Conservation (phyloP, 2,888 invertebrate species). For the Octonoba sinensis region DNA sequence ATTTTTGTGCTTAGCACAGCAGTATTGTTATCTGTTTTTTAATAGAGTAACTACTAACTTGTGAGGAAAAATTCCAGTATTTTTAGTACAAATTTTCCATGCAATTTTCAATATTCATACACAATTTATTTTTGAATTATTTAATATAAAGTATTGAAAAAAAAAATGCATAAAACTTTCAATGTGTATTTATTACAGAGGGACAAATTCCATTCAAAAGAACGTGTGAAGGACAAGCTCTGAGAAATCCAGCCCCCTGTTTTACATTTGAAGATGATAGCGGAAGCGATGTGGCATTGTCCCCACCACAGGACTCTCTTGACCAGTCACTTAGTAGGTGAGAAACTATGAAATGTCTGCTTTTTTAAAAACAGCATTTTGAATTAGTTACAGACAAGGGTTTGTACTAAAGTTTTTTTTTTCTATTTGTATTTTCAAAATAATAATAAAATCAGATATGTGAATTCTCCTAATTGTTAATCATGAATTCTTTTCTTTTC, state of each 20-base stretch:
- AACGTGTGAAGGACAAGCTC: constrained; percentile 89
- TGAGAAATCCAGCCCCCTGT: constrained; percentile 87
- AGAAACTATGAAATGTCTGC: not conserved
- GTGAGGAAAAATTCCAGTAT: no score
- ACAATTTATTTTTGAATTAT: no score
- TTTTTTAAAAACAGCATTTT: not conserved
- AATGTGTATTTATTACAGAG: constrained; percentile 74
- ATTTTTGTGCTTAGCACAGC: no score
- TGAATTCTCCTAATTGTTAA: not conserved
- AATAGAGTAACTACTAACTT: no score
- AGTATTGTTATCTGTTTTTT: no score
- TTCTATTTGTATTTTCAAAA: not conserved
- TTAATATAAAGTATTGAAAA: no score
- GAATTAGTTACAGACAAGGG: not conserved
- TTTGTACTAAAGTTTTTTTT: not conserved
- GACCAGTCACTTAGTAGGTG: constrained; percentile 52
- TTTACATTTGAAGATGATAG: constrained; percentile 89
- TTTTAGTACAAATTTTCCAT: no score
- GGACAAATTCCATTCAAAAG: constrained; percentile 92
- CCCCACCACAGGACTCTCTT: constrained; percentile 68
- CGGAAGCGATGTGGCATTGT: constrained; percentile 75
- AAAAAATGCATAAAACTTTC: no score
- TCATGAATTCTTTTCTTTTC: not conserved
- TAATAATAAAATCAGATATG: not conserved
- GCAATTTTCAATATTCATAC: no score